These are phyloP conservation scores for Macropus fuliginosus DNA, from an alignment of 2,797 vertebrate species.

Conservation along the genomic window DNA sequence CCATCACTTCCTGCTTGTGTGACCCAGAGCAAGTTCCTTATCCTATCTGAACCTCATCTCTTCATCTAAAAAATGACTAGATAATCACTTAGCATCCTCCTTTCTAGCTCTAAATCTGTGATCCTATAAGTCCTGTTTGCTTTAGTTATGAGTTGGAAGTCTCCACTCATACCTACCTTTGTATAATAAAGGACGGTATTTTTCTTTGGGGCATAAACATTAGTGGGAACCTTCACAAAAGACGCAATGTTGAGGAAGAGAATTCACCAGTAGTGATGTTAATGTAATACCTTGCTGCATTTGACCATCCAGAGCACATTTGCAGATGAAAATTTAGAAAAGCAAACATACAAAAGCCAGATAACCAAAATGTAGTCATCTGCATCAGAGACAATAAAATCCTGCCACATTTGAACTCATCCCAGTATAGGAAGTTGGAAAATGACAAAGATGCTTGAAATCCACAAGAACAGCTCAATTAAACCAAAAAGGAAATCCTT, in stretches of 20 bases:
- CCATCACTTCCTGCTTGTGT: not conserved
- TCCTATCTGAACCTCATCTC: not conserved
- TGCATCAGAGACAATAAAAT: not conserved
- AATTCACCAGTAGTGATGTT: not conserved
- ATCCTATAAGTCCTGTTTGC: not conserved
- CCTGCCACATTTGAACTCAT: not conserved
- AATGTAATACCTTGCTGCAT: not conserved
- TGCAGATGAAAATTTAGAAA: not conserved
- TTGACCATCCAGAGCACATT: not conserved
- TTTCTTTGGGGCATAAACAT: constrained; percentile 30
- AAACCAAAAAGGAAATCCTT: not conserved
- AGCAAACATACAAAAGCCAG: not conserved
- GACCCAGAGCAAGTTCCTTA: not conserved
- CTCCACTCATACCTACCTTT: constrained; percentile 12
- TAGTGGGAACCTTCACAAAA: not conserved
- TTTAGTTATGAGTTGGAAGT: not conserved
- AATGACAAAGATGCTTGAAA: not conserved
- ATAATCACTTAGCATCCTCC: not conserved
- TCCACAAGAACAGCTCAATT: not conserved
- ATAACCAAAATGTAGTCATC: not conserved
- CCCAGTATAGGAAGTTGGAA: not conserved
- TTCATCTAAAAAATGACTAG: not conserved
- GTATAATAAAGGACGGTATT: constrained; percentile 29
- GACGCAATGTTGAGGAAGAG: too few species aligned
- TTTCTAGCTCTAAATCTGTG: not conserved